A percentile compares a stretch with the other conserved stretches of the same genome.
Evolutionary conservation across 2,797 vertebrate genomes (phyloP).

Genomic region (Rhinella marina): DNA sequence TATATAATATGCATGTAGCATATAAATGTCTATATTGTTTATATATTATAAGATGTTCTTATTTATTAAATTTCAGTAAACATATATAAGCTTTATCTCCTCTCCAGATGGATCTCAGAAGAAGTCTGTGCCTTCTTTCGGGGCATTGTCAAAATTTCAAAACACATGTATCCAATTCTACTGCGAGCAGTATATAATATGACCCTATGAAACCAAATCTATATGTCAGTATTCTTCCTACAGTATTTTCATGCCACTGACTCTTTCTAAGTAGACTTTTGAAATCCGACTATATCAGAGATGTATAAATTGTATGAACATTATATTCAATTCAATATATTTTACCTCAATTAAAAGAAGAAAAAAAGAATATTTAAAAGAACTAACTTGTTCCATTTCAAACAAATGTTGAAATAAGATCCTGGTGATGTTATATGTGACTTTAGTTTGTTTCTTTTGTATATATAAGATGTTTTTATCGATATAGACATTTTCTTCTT

Average conservation of each 20-base stretch:
- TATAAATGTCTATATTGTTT: conserved; percentile 98
- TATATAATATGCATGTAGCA: conserved; percentile 99
- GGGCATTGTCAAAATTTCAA: conserved; percentile 73
- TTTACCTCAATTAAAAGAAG: conserved; percentile 52
- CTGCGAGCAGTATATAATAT: conserved; percentile 63
- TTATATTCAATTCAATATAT: conserved; percentile 58
- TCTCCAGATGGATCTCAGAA: conserved; percentile 80
- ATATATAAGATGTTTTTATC: conserved; percentile 59
- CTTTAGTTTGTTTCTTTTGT: conserved; percentile 45
- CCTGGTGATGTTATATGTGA: conserved; percentile 50
- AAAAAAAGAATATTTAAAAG: conserved; percentile 47
- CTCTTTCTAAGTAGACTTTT: conserved; percentile 73
- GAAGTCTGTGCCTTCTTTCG: conserved; percentile 83
- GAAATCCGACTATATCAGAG: conserved; percentile 74
- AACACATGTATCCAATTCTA: conserved; percentile 69
- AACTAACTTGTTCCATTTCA: conserved; percentile 41
- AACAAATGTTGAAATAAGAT: conserved; percentile 49
- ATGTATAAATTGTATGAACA: conserved; percentile 75
- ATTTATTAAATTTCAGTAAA: conserved; percentile 94
- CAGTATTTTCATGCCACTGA: conserved; percentile 77
- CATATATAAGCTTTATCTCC: conserved; percentile 81
- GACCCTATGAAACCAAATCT: conserved; percentile 70
- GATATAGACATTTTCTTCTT: conserved; percentile 36
- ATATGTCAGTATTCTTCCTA: conserved; percentile 75
- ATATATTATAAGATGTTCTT: conserved; percentile 94